Percentiles rank a stretch among this genome's conserved stretches.
phyloP scores from a whole-genome alignment of 2,797 vertebrate species.

The Girardinus metallicus region DNA sequence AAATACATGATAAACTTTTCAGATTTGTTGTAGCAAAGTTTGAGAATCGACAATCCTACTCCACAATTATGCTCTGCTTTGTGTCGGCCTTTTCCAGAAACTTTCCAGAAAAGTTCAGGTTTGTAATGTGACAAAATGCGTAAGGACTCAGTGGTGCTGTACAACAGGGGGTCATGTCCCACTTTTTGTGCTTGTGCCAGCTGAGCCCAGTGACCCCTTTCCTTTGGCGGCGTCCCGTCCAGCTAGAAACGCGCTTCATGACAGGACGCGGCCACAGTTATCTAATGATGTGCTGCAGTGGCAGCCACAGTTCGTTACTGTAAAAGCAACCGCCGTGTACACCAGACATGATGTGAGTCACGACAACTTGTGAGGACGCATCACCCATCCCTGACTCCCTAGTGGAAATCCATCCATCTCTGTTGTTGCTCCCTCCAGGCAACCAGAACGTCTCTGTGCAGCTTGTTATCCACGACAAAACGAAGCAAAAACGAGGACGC shows the following conservation, averaged over 20 bases:
- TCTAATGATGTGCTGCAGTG: constrained; percentile 2
- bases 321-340: constrained; percentile 3
- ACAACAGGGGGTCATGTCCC: constrained; percentile 5
- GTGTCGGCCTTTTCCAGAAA: background rate
- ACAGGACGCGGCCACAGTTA: constrained; percentile 41
- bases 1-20: background rate
- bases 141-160: background rate
- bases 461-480: constrained; percentile 19
- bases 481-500: constrained; percentile 6
- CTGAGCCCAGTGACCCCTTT: constrained; percentile 33
- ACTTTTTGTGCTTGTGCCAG: constrained; percentile 13
- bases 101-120: background rate
- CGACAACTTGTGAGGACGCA: constrained; percentile 24
- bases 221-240: constrained; percentile 11
- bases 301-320: constrained; percentile 18
- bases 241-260: constrained; percentile 20
- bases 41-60: background rate
- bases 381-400: constrained; percentile 39
- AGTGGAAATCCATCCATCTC: constrained; percentile 14
- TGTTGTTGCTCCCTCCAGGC: constrained; percentile 20
- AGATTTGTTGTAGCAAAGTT: background rate
- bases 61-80: background rate
- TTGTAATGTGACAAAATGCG: background rate
- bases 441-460: constrained; percentile 17
- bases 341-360: constrained; percentile 47